Conservation (phyloP, 2,113 vertebrate genomes). For the Esox niger region DNA sequence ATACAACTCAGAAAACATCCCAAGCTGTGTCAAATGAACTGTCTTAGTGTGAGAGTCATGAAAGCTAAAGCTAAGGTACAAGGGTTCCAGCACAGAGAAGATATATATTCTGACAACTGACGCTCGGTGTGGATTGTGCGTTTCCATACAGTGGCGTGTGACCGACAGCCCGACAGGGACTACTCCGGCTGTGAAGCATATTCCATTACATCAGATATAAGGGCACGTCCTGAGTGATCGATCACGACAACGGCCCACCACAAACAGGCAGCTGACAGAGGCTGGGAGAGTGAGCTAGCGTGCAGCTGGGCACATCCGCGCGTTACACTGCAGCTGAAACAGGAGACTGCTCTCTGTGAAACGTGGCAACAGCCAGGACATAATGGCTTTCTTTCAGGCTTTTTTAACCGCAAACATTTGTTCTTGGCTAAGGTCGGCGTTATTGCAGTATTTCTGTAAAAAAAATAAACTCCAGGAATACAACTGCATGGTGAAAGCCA, state of each 20-base stretch:
- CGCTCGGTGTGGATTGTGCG: neutral
- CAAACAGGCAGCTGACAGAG: neutral
- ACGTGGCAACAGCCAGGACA: neutral
- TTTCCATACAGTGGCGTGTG: neutral
- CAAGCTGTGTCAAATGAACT: too few relatives aligned
- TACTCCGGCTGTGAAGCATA: neutral
- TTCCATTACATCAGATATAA: neutral
- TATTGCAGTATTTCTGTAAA: neutral
- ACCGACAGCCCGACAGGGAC: neutral
- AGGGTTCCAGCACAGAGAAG: too few relatives aligned
- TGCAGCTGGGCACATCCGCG: neutral
- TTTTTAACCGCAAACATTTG: neutral
- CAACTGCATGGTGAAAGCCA: neutral
- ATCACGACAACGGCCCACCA: neutral
- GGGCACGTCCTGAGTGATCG: neutral
- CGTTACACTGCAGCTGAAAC: neutral
- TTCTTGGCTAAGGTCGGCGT: neutral
- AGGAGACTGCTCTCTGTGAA: too few relatives aligned
- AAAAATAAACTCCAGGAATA: neutral
- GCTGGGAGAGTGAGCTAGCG: neutral
- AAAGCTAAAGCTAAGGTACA: too few relatives aligned
- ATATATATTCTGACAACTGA: neutral
- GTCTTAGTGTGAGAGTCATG: too few relatives aligned
- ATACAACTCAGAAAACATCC: too few relatives aligned
- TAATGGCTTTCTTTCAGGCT: neutral